Base-by-base conservation (phyloP, 2,797 vertebrate genomes). In the Sparidentex hasta region DNA sequence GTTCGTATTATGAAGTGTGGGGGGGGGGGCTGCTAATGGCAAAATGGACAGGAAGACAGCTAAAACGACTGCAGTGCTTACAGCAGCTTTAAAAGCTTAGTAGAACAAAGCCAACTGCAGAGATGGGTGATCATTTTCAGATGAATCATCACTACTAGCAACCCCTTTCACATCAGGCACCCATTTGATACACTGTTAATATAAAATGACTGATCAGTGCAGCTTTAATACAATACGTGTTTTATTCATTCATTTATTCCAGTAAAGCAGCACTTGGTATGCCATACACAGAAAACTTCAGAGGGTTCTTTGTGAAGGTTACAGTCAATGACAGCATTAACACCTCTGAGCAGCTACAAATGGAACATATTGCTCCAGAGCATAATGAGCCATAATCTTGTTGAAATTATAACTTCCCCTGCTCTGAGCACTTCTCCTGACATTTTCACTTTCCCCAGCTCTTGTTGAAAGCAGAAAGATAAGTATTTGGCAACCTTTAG, bases 401-500 rank as follows among this genome's bases (percentile, higher is more conserved):
- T 56, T 52, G 27, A 65, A 83, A 81, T 70, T 58, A 46, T 17
- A 62, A 65, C 64, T 18, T 81, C 9, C 33, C 44, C n/a, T 3
- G 52, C 62, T 75, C 43, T 11, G 21, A 74, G 46, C 51, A 68
- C 50, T 64, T 63, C 21, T 44, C 7, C 48, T 57, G 57, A 59
- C 75, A 66, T 54, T 74, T 76, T 13, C 66, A 58, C 54, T 50
- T 85, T 69, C 20, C 43, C 4, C 16, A 21, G 55, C 25, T 33
- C 47, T 62, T 29, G 55, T 59, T 76, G 56, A 71, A 73, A 77
- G 57, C 13, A 48, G 46, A 61, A 76, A 76, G 33, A 25, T 3
- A 43, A 3, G n/a, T 59, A 71, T 76, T 7, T 21, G 47, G 27
- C 58, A 65, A 82, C 65, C 83, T 83, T 76, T 59, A 74, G 51